A percentile compares a stretch with the other conserved stretches of the same genome.
phyloP scores from a whole-genome alignment of 2,888 invertebrate genomes.

The Ctena decussata region DNA sequence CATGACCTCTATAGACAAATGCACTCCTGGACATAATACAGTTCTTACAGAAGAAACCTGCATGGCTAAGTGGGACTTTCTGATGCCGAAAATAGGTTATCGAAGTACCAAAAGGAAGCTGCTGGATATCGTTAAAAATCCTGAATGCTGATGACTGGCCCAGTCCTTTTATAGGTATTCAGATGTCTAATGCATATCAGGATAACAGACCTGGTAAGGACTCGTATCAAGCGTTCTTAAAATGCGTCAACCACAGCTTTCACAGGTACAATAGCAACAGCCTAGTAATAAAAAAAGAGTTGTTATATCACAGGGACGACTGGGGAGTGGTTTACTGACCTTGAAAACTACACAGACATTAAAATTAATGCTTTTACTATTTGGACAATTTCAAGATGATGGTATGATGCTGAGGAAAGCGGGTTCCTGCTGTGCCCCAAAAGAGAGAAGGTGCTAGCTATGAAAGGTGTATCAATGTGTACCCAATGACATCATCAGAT shows the following conservation, averaged over 20 bases:
- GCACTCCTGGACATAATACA: not conserved
- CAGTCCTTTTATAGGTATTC: no score
- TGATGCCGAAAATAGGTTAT: slow-evolving; percentile 41
- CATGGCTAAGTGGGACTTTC: slow-evolving; percentile 26
- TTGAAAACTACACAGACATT: slow-evolving; percentile 6
- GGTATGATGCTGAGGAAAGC: slow-evolving; percentile 50
- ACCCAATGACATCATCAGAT: not conserved
- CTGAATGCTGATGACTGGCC: slow-evolving; percentile 32
- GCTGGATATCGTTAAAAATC: slow-evolving; percentile 1
- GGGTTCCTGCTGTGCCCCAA: slow-evolving; percentile 53
- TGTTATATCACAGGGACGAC: slow-evolving; percentile 24
- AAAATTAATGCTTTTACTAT: slow-evolving; percentile 20
- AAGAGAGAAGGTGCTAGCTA: slow-evolving; percentile 36
- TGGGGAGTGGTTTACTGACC: slow-evolving; percentile 28
- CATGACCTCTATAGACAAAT: not conserved
- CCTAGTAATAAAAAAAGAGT: slow-evolving; percentile 37
- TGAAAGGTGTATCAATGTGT: no score
- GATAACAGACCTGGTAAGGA: slow-evolving; percentile 40
- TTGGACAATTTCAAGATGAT: slow-evolving; percentile 23
- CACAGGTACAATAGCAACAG: slow-evolving; percentile 8
- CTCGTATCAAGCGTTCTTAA: slow-evolving; percentile 23
- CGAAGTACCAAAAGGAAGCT: slow-evolving; percentile 34
- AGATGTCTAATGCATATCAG: slow-evolving; percentile 32
- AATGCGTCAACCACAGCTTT: slow-evolving; percentile 26
- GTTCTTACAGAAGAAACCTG: slow-evolving; percentile 21